These are phyloP conservation scores for Brevimyrus niger DNA, from an alignment of 2,113 vertebrate genomes.

Conservation along the genomic window DNA sequence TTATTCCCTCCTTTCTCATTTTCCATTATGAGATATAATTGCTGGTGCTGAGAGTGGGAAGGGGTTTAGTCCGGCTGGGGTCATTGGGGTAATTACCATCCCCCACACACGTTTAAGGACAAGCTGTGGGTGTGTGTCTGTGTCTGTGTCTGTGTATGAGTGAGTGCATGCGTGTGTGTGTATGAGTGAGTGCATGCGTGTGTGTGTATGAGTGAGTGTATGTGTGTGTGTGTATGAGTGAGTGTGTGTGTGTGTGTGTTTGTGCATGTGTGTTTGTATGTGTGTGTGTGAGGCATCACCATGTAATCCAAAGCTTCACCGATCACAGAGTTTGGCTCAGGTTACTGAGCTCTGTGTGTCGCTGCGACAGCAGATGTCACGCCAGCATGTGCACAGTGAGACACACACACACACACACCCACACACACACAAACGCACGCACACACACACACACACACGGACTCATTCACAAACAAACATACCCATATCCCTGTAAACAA, in stretches of 20 bases:
- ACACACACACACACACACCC: neutral
- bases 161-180: neutral
- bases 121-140: neutral
- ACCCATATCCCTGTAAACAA: neutral
- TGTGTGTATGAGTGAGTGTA: too few relatives aligned
- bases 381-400: neutral
- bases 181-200: neutral
- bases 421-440: neutral
- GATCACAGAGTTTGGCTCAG: neutral
- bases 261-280: neutral
- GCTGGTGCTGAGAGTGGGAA: neutral
- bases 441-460: neutral
- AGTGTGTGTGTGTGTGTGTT: too few relatives aligned
- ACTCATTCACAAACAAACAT: neutral
- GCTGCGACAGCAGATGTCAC: slow-evolving; percentile 4
- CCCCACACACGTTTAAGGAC: neutral
- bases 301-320: neutral
- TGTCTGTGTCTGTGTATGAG: neutral
- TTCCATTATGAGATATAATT: neutral
- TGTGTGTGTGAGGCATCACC: neutral
- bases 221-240: too few relatives aligned
- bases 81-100: neutral
- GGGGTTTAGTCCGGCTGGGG: neutral
- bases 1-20: neutral
- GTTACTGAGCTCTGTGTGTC: neutral